Percentiles rank a stretch among this genome's conserved stretches.
These are phyloP conservation scores for Coptodon bakossiorum DNA, from an alignment of 2,113 vertebrate species.

Conservation along the genomic window DNA sequence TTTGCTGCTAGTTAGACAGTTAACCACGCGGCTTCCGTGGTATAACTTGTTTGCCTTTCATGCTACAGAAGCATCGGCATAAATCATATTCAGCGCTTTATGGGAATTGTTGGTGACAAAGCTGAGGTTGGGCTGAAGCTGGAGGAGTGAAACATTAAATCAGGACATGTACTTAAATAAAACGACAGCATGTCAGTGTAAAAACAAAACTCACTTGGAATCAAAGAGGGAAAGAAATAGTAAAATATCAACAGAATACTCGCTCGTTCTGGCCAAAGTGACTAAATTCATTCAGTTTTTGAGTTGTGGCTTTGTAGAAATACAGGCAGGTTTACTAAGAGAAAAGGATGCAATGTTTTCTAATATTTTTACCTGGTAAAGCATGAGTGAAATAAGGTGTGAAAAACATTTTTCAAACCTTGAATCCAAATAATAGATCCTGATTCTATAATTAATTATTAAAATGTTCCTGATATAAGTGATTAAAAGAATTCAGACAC, in stretches of 20 bases:
- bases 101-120: not conserved
- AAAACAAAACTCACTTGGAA: not conserved
- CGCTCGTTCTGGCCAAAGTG: not conserved
- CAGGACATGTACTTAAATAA: not conserved
- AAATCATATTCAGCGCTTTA: not conserved
- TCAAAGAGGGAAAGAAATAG: not conserved
- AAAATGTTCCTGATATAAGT: not conserved
- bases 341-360: rapidly evolving
- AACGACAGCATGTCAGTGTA: not conserved
- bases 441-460: rapidly evolving
- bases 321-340: not conserved
- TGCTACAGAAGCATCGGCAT: not conserved
- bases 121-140: not conserved
- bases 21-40: not conserved
- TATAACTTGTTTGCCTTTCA: not conserved
- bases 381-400: not conserved
- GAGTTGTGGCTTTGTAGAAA: not conserved
- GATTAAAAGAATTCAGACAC: not conserved
- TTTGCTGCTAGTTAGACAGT: not conserved
- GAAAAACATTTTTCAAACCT: not conserved
- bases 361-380: not conserved
- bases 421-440: not conserved
- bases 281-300: rapidly evolving
- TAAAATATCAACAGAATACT: not conserved
- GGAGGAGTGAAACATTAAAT: not conserved